These are phyloP conservation scores for Pegea sp. DNA, from an alignment of 23 tunicate genomes.

Conservation along the genomic window DNA sequence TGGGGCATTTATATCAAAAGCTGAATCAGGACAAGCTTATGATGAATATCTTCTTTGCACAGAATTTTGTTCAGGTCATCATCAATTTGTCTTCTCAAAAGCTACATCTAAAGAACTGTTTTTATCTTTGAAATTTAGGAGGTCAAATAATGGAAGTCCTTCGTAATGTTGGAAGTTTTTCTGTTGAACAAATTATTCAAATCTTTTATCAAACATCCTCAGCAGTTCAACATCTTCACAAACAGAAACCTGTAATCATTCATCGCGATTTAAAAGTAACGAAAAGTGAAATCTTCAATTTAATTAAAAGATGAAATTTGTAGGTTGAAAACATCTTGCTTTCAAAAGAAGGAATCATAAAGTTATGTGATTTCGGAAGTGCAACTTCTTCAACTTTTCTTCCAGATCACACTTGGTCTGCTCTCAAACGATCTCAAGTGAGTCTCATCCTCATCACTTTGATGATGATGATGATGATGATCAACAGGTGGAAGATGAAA, in stretches of 20 bases:
- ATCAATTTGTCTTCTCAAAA: neutral
- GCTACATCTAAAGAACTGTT: neutral
- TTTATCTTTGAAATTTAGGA: constrained; percentile 4
- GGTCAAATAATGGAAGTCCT: constrained; percentile 12
- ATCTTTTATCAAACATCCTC: constrained; percentile 70
- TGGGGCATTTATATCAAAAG: constrained; percentile 43
- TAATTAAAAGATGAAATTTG: neutral
- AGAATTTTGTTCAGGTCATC: constrained; percentile 61
- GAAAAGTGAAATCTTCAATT: neutral
- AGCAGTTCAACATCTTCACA: constrained; percentile 85
- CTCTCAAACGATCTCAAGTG: constrained; percentile 62
- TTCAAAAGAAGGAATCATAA: constrained; percentile 40
- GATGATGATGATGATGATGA: neutral
- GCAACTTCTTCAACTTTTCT: constrained; percentile 66
- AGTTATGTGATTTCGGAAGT: constrained; percentile 93
- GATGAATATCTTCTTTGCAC: constrained; percentile 86
- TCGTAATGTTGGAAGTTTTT: constrained; percentile 2
- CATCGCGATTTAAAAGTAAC: constrained; percentile 93
- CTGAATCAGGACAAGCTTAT: constrained; percentile 43
- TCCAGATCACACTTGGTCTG: constrained; percentile 95
- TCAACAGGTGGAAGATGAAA: constrained; percentile 68
- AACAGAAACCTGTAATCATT: constrained; percentile 83
- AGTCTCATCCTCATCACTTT: neutral
- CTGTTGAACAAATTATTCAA: constrained; percentile 34
- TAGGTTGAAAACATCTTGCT: constrained; percentile 73